These are phyloP conservation scores for Lithophane ornitopus DNA, from an alignment of 2,888 invertebrate species.

Conservation along the genomic window DNA sequence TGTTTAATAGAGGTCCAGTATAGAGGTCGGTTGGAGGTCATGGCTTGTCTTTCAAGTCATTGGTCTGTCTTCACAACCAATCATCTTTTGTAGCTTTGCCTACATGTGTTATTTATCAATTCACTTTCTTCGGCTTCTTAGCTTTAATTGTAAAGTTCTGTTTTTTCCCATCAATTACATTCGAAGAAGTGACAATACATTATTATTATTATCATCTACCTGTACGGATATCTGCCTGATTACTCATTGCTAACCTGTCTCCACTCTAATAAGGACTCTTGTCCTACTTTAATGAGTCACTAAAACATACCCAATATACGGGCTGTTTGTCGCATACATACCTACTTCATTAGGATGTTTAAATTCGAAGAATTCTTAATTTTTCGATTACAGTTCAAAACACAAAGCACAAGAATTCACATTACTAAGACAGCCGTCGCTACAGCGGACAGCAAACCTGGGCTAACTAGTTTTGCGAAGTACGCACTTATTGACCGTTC, in stretches of 20 bases:
- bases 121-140: constrained; percentile 8
- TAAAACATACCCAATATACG: constrained; percentile 34
- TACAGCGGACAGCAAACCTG: constrained; percentile 57
- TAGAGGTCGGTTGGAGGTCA: constrained; percentile 72
- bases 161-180: background rate
- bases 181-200: constrained; percentile 1
- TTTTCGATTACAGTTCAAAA: constrained; percentile 5
- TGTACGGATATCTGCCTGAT: constrained; percentile 16
- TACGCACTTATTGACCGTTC: constrained; percentile 62
- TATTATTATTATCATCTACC: background rate
- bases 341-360: constrained; percentile 10
- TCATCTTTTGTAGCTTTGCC: constrained; percentile 22
- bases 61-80: constrained; percentile 35
- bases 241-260: constrained; percentile 35
- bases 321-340: constrained; percentile 10
- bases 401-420: constrained; percentile 12
- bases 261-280: constrained; percentile 36
- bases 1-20: constrained; percentile 68
- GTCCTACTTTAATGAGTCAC: constrained; percentile 44
- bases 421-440: constrained; percentile 41
- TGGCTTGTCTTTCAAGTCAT: constrained; percentile 73
- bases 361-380: background rate
- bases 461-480: constrained; percentile 77
- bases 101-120: constrained; percentile 1
- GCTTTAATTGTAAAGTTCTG: background rate